phyloP scores from a whole-genome alignment of 2,113 vertebrate species.

The Hyla sarda region DNA sequence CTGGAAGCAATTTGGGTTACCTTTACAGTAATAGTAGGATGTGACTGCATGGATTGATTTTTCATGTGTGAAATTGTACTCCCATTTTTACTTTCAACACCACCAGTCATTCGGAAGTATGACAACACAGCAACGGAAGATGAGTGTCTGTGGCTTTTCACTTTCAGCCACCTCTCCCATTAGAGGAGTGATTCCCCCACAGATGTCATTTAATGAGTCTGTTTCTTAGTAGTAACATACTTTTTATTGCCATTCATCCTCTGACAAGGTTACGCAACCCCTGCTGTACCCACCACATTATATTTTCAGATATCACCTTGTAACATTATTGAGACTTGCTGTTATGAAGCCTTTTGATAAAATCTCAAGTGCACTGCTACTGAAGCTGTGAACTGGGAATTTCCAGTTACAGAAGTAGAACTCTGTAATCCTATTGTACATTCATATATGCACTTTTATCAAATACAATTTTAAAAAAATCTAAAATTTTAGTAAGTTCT shows the following conservation, averaged over 20 bases:
- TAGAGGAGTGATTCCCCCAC: constrained; percentile 1
- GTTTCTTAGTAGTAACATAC: neutral
- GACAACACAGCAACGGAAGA: constrained; percentile 2
- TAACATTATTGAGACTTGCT: constrained; percentile 32
- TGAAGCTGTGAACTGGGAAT: constrained; percentile 29
- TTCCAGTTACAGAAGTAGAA: constrained; percentile 12
- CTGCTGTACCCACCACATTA: constrained; percentile 16
- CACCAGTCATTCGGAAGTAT: neutral
- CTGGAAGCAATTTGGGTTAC: constrained; percentile 7
- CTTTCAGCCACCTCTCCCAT: constrained; percentile 13
- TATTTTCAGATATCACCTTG: constrained; percentile 45
- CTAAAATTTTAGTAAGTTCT: neutral
- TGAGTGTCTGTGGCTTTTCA: neutral
- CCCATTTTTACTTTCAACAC: neutral
- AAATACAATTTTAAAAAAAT: constrained; percentile 44
- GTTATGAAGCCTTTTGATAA: constrained; percentile 40
- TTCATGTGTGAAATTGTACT: constrained; percentile 31
- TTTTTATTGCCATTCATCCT: constrained; percentile 32
- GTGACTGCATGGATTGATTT: neutral
- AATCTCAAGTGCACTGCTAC: constrained; percentile 37
- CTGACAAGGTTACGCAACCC: constrained; percentile 49
- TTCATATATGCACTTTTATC: constrained; percentile 52
- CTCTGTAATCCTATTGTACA: constrained; percentile 37
- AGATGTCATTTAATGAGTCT: neutral
- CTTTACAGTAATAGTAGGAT: neutral